Conservation (phyloP, 2,888 invertebrate genomes). For the Lamellibrachia columna region DNA sequence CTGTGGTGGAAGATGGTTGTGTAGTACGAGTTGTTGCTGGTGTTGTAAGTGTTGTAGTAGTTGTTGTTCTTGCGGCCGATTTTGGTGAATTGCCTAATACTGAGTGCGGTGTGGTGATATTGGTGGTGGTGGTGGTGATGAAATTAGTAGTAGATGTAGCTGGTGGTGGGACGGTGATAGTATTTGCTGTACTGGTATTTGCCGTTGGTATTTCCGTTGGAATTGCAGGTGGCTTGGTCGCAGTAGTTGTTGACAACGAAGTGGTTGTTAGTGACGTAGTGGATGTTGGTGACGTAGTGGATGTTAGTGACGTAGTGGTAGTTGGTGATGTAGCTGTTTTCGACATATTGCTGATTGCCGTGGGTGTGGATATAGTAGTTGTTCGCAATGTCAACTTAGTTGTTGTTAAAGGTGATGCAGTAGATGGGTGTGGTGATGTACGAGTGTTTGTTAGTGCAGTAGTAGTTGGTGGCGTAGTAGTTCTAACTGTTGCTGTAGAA, state of each 20-base stretch:
- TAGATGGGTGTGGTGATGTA: background rate
- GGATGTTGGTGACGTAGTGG: background rate
- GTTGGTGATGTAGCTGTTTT: background rate
- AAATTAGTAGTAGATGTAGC: background rate
- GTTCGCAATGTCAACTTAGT: background rate
- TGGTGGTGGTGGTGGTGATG: background rate
- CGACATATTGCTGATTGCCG: background rate
- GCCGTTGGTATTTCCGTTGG: background rate
- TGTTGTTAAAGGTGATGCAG: background rate
- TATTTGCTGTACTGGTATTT: too few relatives aligned
- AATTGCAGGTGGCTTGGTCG: background rate
- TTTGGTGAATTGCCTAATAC: background rate
- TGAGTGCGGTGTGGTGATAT: background rate
- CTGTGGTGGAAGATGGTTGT: background rate
- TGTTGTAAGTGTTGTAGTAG: background rate
- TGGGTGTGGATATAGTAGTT: background rate
- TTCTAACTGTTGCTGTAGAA: background rate
- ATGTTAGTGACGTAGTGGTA: background rate
- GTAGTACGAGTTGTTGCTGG: background rate
- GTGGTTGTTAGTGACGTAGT: background rate
- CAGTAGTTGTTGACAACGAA: background rate
- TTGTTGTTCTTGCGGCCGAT: background rate
- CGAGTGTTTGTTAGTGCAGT: background rate
- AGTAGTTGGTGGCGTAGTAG: background rate
- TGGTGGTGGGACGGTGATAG: background rate